Conservation (phyloP, 2,113 vertebrate genomes). For the Odobenus rosmarus region DNA sequence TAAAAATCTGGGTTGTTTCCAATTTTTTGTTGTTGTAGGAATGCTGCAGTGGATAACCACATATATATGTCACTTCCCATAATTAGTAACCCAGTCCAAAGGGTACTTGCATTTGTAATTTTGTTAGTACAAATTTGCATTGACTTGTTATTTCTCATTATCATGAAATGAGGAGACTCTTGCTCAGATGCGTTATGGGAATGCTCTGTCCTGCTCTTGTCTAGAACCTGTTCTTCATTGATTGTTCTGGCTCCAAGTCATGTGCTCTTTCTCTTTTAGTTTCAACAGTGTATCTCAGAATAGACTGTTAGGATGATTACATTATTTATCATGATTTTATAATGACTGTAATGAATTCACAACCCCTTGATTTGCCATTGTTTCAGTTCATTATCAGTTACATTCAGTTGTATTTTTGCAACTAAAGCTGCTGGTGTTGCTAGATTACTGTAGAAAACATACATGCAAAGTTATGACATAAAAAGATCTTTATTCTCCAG, state of each 20-base stretch:
- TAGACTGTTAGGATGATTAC: neutral
- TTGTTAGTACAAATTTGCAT: slow-evolving; percentile 18
- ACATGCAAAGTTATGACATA: neutral
- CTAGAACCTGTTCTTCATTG: neutral
- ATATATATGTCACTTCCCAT: neutral
- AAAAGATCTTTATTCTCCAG: neutral
- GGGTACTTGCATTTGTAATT: neutral
- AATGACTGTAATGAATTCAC: neutral
- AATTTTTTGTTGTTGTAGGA: neutral
- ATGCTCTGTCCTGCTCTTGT: neutral
- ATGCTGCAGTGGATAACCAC: neutral
- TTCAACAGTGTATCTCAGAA: neutral
- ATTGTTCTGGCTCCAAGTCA: neutral
- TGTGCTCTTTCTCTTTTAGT: neutral
- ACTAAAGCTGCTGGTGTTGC: neutral
- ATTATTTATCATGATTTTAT: slow-evolving; percentile 24
- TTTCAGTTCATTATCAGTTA: neutral
- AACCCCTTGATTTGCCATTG: neutral
- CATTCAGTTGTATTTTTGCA: slow-evolving; percentile 1
- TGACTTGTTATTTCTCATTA: slow-evolving; percentile 24
- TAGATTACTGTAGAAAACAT: slow-evolving; percentile 2
- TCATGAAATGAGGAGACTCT: neutral
- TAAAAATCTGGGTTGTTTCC: neutral
- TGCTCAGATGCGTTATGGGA: neutral
- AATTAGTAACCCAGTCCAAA: slow-evolving; percentile 10